phyloP scores from a whole-genome alignment of 2,888 invertebrate species.

The Dryomyza anilis region DNA sequence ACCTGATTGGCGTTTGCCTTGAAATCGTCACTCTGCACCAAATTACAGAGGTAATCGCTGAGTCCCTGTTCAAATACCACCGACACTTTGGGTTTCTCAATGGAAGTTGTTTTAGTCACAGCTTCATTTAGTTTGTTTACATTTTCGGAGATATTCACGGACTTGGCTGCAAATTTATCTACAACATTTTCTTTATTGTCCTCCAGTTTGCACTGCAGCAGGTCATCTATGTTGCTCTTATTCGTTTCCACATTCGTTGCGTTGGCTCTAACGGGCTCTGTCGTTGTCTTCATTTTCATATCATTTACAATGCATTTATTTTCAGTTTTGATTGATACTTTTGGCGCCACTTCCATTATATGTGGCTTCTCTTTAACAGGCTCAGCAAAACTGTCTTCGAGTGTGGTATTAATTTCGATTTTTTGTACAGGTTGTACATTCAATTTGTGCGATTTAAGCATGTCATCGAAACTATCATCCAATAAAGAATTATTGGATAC shows the following conservation, averaged over 20 bases:
- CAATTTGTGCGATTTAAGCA: constrained; percentile 17
- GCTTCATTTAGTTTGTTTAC: neutral
- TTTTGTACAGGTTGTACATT: neutral
- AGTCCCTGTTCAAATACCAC: constrained; percentile 51
- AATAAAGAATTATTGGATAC: neutral
- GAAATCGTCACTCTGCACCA: constrained; percentile 50
- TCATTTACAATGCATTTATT: too few species aligned
- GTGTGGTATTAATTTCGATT: neutral
- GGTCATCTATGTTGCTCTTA: too few species aligned
- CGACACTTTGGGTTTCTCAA: constrained; percentile 40
- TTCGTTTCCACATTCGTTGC: too few species aligned
- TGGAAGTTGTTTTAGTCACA: neutral
- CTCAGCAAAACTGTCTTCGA: neutral
- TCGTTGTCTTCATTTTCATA: too few species aligned
- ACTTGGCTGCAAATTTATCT: neutral
- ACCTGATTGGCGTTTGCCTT: constrained; percentile 41
- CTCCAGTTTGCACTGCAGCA: too few species aligned
- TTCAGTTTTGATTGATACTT: too few species aligned
- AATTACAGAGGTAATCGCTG: constrained; percentile 46
- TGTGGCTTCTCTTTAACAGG: neutral
- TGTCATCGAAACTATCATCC: constrained; percentile 28
- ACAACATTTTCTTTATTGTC: neutral
- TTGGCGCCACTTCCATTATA: neutral
- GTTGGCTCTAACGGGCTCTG: too few species aligned
- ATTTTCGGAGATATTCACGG: too few species aligned